These are phyloP conservation scores for Hypolimnas misippus DNA, from an alignment of 2,888 invertebrate genomes.

Conservation along the genomic window DNA sequence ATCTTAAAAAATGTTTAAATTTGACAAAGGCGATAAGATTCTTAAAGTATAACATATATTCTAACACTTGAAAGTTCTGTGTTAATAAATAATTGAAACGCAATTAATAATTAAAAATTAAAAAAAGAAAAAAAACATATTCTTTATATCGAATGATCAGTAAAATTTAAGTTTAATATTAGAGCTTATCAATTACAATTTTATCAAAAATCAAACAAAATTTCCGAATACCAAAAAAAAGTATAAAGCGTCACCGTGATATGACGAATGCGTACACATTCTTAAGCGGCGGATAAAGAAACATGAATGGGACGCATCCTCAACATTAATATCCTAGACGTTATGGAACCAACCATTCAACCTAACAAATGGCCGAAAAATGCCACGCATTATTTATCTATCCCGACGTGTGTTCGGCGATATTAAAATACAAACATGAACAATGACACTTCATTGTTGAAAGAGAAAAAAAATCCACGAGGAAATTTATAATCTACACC, in stretches of 20 bases:
- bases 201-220: neutral
- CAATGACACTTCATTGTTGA: constrained; percentile 76
- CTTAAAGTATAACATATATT: too few relatives aligned
- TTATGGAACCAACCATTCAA: constrained; percentile 73
- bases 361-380: constrained; percentile 66
- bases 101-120: too few relatives aligned
- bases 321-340: constrained; percentile 71
- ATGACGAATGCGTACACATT: constrained; percentile 55
- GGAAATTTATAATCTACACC: constrained; percentile 64
- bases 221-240: constrained; percentile 36
- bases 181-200: neutral
- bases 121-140: too few relatives aligned
- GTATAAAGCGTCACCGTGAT: constrained; percentile 43
- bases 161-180: too few relatives aligned
- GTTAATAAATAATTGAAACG: too few relatives aligned
- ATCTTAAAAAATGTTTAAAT: too few relatives aligned
- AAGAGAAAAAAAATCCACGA: constrained; percentile 62
- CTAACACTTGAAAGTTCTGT: too few relatives aligned
- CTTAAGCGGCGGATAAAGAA: constrained; percentile 47
- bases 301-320: constrained; percentile 56
- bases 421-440: constrained; percentile 81
- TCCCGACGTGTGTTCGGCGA: constrained; percentile 68
- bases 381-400: constrained; percentile 74
- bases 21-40: too few relatives aligned
- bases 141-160: too few relatives aligned